Evolutionary conservation across 2,797 vertebrate genomes (phyloP).

Genomic region (Orientallactaga sibirica): DNA sequence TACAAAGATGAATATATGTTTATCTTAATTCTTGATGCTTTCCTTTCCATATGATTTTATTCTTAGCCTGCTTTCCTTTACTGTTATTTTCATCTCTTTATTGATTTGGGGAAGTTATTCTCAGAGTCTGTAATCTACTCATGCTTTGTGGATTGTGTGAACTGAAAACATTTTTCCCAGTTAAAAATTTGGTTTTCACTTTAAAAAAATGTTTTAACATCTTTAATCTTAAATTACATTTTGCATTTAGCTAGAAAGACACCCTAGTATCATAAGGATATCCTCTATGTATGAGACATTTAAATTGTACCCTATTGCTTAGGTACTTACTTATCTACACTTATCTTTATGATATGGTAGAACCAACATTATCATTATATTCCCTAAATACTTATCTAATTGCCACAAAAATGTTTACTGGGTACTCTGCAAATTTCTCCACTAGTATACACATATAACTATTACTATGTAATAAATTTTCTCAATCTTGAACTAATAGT

Average conservation of each 20-base stretch:
- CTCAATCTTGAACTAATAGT: background rate
- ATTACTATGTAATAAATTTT: background rate
- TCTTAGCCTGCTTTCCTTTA: background rate
- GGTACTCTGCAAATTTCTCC: background rate
- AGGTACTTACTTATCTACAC: background rate
- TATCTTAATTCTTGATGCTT: background rate
- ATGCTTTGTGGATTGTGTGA: background rate
- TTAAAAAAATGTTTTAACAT: background rate
- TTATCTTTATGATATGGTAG: background rate
- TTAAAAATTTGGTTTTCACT: background rate
- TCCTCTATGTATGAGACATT: slow-evolving; percentile 1
- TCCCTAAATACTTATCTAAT: slow-evolving; percentile 36
- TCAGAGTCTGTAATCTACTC: background rate
- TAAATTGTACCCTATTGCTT: background rate
- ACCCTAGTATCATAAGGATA: background rate
- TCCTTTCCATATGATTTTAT: background rate
- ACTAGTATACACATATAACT: background rate
- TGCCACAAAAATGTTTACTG: background rate
- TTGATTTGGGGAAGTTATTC: background rate
- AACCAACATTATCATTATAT: background rate
- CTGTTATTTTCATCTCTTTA: background rate
- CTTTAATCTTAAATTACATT: slow-evolving; percentile 1
- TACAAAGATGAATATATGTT: background rate
- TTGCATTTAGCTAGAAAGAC: background rate
- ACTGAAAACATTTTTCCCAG: background rate